A percentile compares a stretch with the other conserved stretches of the same genome.
Evolutionary conservation across 2,797 vertebrate species (phyloP).

Genomic region (Rhodeus uyekii): DNA sequence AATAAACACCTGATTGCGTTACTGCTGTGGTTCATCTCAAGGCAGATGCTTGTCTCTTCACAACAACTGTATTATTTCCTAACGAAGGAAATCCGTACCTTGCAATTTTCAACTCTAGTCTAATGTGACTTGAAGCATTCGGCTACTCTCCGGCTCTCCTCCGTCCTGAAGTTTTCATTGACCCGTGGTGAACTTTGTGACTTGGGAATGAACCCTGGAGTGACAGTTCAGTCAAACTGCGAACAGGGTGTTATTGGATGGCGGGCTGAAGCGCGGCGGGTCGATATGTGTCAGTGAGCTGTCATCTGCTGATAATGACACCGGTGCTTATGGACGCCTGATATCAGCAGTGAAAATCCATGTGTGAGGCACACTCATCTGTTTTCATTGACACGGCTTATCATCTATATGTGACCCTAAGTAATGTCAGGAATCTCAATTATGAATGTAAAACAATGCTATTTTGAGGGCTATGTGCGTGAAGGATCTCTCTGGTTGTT

Average conservation of each 20-base stretch:
- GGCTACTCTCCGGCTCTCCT: neutral
- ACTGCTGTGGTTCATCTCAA: neutral
- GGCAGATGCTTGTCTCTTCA: neutral
- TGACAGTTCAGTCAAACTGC: neutral
- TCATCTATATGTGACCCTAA: constrained; percentile 1
- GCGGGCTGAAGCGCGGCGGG: neutral
- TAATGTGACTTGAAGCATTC: neutral
- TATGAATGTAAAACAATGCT: neutral
- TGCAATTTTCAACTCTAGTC: neutral
- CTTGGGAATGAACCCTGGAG: neutral
- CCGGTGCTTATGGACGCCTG: neutral
- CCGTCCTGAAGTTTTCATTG: neutral
- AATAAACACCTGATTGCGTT: too few species aligned
- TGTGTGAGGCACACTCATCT: neutral
- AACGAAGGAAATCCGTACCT: neutral
- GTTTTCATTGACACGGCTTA: neutral
- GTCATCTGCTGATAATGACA: neutral
- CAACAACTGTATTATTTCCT: neutral
- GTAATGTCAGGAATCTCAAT: neutral
- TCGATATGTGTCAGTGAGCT: neutral
- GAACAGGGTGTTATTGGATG: neutral
- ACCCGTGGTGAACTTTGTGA: neutral
- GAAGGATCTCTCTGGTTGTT: neutral
- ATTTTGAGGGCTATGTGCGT: neutral
- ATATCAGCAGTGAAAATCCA: neutral